phyloP scores from a whole-genome alignment of 2,888 invertebrate species.

The Conchocele bisecta region DNA sequence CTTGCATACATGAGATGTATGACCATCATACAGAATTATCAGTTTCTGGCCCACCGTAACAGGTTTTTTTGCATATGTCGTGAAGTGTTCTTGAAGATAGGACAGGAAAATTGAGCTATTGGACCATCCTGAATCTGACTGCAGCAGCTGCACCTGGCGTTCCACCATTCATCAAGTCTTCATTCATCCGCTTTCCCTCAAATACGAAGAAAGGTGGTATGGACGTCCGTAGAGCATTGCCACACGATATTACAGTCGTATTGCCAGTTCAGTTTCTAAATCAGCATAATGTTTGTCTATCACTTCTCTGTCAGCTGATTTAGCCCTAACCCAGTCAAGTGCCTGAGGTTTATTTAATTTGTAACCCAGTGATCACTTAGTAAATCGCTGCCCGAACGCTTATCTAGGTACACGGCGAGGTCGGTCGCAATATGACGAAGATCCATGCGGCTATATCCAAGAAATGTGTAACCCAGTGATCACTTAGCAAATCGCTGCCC shows the following conservation, averaged over 20 bases:
- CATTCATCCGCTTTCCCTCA: conserved; percentile 10
- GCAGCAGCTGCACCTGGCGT: neutral
- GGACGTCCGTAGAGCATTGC: neutral
- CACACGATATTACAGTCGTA: conserved; percentile 10
- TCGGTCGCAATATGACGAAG: neutral
- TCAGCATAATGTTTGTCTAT: too few relatives aligned
- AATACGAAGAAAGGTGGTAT: conserved; percentile 18
- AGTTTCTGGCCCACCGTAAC: conserved; percentile 2
- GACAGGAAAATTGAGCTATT: neutral
- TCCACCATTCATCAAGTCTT: conserved; percentile 6
- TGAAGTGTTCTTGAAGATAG: conserved; percentile 8
- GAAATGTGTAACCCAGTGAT: conserved; percentile 1
- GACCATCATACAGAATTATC: conserved; percentile 17
- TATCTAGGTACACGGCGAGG: neutral
- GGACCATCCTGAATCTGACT: conserved; percentile 15
- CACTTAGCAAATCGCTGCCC: neutral
- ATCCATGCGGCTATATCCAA: neutral
- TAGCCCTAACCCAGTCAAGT: too few relatives aligned
- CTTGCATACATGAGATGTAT: conserved; percentile 9
- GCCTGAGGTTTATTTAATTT: neutral
- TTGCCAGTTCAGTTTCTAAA: too few relatives aligned
- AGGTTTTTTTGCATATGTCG: neutral
- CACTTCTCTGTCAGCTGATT: too few relatives aligned
- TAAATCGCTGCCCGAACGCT: neutral
- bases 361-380: conserved; percentile 3